A percentile compares a stretch with the other conserved stretches of the same genome.
Conservation (phyloP, 92 coral and sea anemone species). For the Actinernus sp. region DNA sequence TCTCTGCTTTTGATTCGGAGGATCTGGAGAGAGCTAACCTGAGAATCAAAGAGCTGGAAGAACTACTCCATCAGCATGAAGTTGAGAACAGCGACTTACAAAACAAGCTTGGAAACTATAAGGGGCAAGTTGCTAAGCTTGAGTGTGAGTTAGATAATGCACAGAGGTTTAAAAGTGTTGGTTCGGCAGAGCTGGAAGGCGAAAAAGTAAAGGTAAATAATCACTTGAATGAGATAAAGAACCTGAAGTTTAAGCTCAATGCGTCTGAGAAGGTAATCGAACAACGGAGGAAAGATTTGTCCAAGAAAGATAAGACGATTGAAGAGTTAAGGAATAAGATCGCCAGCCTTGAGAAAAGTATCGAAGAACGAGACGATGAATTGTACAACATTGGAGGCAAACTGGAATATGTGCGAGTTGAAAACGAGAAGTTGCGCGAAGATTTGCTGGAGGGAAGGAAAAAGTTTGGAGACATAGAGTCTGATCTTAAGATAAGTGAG, state of each 20-base stretch:
- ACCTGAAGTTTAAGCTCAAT: constrained; percentile 53
- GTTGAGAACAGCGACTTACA: constrained; percentile 34
- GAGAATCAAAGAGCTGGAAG: constrained; percentile 47
- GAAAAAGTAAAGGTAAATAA: constrained; percentile 63
- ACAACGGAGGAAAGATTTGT: constrained; percentile 58
- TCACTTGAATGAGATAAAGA: constrained; percentile 47
- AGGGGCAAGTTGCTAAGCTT: constrained; percentile 56
- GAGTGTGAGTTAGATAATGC: constrained; percentile 66
- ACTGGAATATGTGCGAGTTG: constrained; percentile 38
- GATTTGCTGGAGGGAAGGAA: constrained; percentile 37
- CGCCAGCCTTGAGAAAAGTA: constrained; percentile 39
- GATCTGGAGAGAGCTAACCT: constrained; percentile 35
- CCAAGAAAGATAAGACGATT: constrained; percentile 66
- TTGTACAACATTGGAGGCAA: constrained; percentile 29
- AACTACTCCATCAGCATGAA: constrained; percentile 33
- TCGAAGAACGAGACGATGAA: constrained; percentile 53
- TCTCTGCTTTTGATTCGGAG: constrained; percentile 31
- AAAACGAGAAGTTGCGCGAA: constrained; percentile 63
- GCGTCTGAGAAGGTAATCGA: constrained; percentile 68
- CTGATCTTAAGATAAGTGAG: constrained; percentile 61
- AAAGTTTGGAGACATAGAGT: constrained; percentile 70
- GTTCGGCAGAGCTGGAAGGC: constrained; percentile 76
- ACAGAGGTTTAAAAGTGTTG: constrained; percentile 54
- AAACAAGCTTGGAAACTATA: constrained; percentile 18
- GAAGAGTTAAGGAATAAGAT: constrained; percentile 64